Conservation (phyloP, 23 tunicate species). For the Styela clava region DNA sequence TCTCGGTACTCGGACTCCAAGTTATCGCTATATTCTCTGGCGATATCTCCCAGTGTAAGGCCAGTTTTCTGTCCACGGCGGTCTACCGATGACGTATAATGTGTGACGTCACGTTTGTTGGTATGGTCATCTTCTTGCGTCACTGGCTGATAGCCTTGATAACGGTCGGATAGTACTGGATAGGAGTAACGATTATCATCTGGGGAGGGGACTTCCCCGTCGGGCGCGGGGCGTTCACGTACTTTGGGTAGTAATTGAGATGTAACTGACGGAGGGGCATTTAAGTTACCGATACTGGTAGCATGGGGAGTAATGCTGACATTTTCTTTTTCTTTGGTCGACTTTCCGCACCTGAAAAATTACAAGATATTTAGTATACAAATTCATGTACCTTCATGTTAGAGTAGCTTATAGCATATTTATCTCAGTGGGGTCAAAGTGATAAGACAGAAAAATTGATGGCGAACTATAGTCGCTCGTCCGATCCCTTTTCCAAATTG, state of each 20-base stretch:
- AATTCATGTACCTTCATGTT: no score
- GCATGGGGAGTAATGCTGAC: not conserved
- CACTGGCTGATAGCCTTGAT: not conserved
- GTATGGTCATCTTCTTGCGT: slow-evolving; percentile 9
- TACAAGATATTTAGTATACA: no score
- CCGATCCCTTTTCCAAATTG: not conserved
- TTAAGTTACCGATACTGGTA: slow-evolving; percentile 4
- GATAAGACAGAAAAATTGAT: no score
- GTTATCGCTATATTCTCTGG: slow-evolving; percentile 7
- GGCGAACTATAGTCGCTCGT: no score
- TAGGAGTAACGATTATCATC: slow-evolving; percentile 2
- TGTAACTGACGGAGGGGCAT: slow-evolving; percentile 24
- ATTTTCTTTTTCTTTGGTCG: not conserved
- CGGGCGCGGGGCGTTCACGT: not conserved
- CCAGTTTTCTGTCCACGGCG: not conserved
- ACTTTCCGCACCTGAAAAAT: slow-evolving; percentile 6
- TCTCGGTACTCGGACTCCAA: not conserved
- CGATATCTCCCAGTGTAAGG: slow-evolving; percentile 15
- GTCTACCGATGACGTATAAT: slow-evolving; percentile 1
- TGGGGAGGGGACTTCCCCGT: not conserved
- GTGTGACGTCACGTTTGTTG: slow-evolving; percentile 1
- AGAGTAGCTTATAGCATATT: no score
- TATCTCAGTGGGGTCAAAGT: no score
- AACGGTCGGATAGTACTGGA: not conserved
- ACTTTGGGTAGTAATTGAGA: slow-evolving; percentile 10